Conservation (phyloP, 1,140 invertebrate species). For the Pseudachorutes palmiensis region DNA sequence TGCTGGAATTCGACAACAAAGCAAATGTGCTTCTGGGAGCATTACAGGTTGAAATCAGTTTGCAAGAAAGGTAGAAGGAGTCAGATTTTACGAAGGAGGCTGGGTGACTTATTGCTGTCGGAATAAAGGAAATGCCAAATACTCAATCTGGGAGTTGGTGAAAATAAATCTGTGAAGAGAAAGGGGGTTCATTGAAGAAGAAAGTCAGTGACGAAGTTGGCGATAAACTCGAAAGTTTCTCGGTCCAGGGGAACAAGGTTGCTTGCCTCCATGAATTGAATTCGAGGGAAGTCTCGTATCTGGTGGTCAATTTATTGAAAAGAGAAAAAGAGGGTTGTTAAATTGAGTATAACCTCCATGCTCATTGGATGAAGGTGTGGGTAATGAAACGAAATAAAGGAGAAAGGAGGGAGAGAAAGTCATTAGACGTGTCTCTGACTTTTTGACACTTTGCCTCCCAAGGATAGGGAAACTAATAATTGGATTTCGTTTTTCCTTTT, state of each 20-base stretch:
- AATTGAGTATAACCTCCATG: not conserved
- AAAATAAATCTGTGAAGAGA: not conserved
- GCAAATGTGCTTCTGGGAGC: too few species aligned
- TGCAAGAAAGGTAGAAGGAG: not conserved
- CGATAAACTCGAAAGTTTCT: not conserved
- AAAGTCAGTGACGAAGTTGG: not conserved
- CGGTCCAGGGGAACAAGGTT: too few species aligned
- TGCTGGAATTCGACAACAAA: too few species aligned
- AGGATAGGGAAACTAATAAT: slow-evolving; percentile 23
- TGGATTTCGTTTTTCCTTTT: slow-evolving; percentile 23
- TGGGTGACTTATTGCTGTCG: not conserved
- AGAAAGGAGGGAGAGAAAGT: slow-evolving; percentile 4
- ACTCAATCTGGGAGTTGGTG: not conserved
- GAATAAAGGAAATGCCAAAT: slow-evolving; percentile 1
- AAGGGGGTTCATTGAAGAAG: not conserved
- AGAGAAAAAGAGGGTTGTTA: not conserved
- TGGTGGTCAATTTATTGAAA: slow-evolving; percentile 11
- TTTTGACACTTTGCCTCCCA: not conserved
- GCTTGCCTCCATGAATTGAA: too few species aligned
- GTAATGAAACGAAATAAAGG: slow-evolving; percentile 11
- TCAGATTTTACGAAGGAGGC: not conserved
- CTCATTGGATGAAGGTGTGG: slow-evolving; percentile 5
- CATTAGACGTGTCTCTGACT: slow-evolving; percentile 6
- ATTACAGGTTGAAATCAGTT: not conserved
- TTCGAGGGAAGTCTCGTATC: not conserved